Conservation (phyloP, 2,888 invertebrate species). For the Nomada goodeniana region DNA sequence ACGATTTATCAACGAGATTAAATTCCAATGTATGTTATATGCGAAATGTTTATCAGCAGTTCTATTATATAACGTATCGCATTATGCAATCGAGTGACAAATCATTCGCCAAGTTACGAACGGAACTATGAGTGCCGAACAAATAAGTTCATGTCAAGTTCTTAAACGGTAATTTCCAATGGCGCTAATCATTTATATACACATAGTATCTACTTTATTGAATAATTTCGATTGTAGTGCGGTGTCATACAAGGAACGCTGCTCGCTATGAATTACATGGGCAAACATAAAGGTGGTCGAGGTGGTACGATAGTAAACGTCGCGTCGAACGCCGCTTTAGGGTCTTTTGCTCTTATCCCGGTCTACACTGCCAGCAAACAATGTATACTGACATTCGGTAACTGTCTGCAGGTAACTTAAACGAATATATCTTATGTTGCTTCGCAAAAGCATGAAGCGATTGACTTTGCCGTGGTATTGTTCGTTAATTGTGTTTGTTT, state of each 20-base stretch:
- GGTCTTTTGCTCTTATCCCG: slow-evolving; percentile 77
- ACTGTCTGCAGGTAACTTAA: slow-evolving; percentile 66
- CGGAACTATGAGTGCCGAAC: too few species aligned
- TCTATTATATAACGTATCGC: too few species aligned
- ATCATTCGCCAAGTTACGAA: too few species aligned
- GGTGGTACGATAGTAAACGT: slow-evolving; percentile 88
- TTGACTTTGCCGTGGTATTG: too few species aligned
- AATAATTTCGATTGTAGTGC: slow-evolving; percentile 69
- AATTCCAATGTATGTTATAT: neutral
- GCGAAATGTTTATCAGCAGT: neutral
- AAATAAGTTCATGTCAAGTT: too few species aligned
- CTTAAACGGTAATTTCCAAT: too few species aligned
- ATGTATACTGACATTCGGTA: slow-evolving; percentile 76
- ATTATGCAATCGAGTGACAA: too few species aligned
- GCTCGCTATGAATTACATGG: slow-evolving; percentile 83
- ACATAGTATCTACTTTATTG: too few species aligned
- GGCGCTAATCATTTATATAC: too few species aligned
- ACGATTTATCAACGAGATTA: neutral
- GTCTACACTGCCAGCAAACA: slow-evolving; percentile 86
- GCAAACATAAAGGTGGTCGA: slow-evolving; percentile 83
- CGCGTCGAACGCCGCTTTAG: slow-evolving; percentile 86
- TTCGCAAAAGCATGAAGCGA: too few species aligned
- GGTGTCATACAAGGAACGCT: slow-evolving; percentile 81
- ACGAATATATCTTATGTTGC: neutral
- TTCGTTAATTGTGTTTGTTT: too few species aligned